Percentiles rank a stretch among this genome's conserved stretches.
Conservation (phyloP, 2,888 invertebrate genomes). For the Carterocephalus palaemon region DNA sequence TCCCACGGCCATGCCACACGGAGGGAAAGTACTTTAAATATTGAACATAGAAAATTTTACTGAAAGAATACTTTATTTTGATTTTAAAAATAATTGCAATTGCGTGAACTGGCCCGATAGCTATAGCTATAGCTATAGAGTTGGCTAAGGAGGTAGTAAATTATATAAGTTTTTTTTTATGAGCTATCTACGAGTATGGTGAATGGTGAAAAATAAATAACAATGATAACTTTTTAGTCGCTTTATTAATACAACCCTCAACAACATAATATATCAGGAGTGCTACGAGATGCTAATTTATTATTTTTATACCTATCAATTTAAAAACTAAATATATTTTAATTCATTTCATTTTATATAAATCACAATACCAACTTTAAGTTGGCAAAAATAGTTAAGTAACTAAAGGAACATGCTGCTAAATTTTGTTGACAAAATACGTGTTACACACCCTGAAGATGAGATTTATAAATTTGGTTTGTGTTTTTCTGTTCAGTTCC, state of each 20-base stretch:
- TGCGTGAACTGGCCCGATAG: too few species aligned
- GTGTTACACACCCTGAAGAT: constrained; percentile 42
- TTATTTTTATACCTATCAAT: constrained; percentile 64
- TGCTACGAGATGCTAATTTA: constrained; percentile 65
- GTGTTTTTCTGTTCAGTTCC: too few species aligned
- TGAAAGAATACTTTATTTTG: too few species aligned
- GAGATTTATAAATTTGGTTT: constrained; percentile 20
- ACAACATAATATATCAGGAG: constrained; percentile 66
- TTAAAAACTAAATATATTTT: constrained; percentile 66
- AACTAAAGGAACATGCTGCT: constrained; percentile 47
- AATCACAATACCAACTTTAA: constrained; percentile 77
- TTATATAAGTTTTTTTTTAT: too few species aligned
- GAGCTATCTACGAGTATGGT: too few species aligned
- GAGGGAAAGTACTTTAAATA: too few species aligned
- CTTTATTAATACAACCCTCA: constrained; percentile 75
- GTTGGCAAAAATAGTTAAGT: constrained; percentile 61
- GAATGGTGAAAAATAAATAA: constrained; percentile 1
- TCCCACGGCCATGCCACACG: too few species aligned
- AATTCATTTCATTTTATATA: constrained; percentile 67
- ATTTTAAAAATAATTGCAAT: too few species aligned
- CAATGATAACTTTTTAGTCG: constrained; percentile 51
- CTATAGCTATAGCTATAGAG: too few species aligned
- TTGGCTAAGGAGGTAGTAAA: too few species aligned
- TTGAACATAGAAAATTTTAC: too few species aligned
- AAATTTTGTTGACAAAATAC: constrained; percentile 34